phyloP scores from a whole-genome alignment of 2,888 invertebrate species.

The Acrobasis suavella region DNA sequence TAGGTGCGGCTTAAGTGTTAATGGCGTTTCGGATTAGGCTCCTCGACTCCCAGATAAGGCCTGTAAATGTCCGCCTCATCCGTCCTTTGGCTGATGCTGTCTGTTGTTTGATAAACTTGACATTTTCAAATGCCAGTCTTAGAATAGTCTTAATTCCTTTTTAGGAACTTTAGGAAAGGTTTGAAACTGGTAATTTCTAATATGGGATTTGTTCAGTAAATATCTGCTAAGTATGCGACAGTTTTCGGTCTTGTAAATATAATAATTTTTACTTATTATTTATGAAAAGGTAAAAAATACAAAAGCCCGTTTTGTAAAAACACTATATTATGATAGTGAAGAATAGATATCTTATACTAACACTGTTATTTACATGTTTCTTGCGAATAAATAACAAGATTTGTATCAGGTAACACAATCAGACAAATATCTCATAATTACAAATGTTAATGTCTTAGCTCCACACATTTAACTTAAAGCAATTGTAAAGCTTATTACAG shows the following conservation, averaged over 20 bases:
- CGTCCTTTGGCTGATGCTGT: conserved; percentile 61
- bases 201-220: background rate
- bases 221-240: background rate
- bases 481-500: background rate
- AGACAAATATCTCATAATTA: conserved; percentile 13
- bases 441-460: conserved; percentile 4
- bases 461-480: background rate
- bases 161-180: background rate
- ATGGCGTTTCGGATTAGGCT: conserved; percentile 74
- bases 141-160: background rate
- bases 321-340: background rate
- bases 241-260: background rate
- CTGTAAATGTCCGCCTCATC: conserved; percentile 61
- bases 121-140: conserved; percentile 29
- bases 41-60: conserved; percentile 56
- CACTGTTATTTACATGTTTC: background rate
- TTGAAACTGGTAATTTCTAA: background rate
- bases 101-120: conserved; percentile 63
- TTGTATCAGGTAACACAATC: conserved; percentile 17
- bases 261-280: background rate
- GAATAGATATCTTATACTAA: background rate
- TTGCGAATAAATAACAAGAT: conserved; percentile 7
- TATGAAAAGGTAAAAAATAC: background rate
- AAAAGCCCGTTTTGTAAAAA: background rate
- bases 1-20: conserved; percentile 74